Evolutionary conservation across 2,113 vertebrate species (phyloP).

Genomic region (Cacatua alba): DNA sequence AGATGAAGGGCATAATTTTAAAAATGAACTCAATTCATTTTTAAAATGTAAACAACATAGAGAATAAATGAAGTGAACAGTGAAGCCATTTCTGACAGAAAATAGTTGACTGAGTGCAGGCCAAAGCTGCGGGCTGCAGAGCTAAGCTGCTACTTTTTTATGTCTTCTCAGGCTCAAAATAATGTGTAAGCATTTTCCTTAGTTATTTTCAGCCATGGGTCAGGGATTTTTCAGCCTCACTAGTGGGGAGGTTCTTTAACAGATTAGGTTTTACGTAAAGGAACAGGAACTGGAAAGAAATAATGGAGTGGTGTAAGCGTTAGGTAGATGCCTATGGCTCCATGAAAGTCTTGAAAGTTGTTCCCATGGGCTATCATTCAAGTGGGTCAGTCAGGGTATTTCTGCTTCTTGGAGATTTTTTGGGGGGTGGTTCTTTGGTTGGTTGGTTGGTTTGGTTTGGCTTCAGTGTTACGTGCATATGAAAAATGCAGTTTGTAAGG

Average conservation of each 20-base stretch:
- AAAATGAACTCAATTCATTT: background rate
- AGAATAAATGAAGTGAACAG: conserved; percentile 13
- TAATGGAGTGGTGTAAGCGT: background rate
- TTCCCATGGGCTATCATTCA: background rate
- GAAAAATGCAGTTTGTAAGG: background rate
- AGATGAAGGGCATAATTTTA: conserved; percentile 7
- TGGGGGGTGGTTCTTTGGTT: background rate
- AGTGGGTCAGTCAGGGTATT: background rate
- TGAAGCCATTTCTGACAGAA: background rate
- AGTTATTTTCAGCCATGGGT: background rate
- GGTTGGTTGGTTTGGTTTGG: background rate
- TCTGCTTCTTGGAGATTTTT: background rate
- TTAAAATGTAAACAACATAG: background rate
- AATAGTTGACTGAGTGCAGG: background rate
- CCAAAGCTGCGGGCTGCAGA: background rate
- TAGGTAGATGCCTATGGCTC: background rate
- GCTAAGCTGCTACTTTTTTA: background rate
- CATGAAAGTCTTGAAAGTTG: background rate
- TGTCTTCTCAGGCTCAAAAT: background rate
- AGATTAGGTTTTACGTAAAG: background rate
- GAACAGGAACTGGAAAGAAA: background rate
- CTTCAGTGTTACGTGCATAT: background rate
- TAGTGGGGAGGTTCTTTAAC: background rate
- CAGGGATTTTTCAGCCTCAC: background rate
- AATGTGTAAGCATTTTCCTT: background rate